Base-by-base conservation (phyloP, 2,113 vertebrate genomes). In the Ranitomeya imitator region DNA sequence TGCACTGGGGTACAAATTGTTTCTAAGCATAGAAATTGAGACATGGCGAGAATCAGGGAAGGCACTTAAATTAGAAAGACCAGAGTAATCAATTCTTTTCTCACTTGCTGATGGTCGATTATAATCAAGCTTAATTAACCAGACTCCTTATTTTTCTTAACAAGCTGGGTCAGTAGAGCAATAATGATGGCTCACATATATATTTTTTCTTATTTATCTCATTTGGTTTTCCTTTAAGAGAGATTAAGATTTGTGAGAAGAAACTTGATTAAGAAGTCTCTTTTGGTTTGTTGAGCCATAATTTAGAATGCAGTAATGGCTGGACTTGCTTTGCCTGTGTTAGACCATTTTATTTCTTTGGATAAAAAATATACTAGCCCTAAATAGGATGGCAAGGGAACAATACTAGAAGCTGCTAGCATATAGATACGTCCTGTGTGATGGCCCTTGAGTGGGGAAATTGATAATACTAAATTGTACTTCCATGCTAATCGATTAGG, bases 101-200 rank as follows among this genome's bases (percentile, higher is more conserved):
- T 79, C 60, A 89, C 81, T 89, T 89, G 82, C 67, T 67, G 69
- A 71, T 85, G 81, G 82, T 89, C 87, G 71, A 89, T 89, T 89
- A 89, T 89, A 89, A 89, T 89, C 81, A 89, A 85, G 82, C 87
- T 85, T 89, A 89, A 89, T 89, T 89, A 88, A 88, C 71, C 60
- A 63, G 55, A 77, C 55, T 76, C 51, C 87, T 85, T 89, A 67
- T 69, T 85, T 89, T 85, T 57, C 61, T 69, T 45, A 78, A 77
- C 81, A 79, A 54, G 23, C 87, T 59, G 74, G 87, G 87, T 85
- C 73, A 85, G 23, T 79, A 67, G 60, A 79, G 59, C 37, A 85
- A 79, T 79, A 78, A 77, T 52, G 52, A 63, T 21, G 61, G 57
- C 71, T 63, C 26, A 55, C 63, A 76, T 77, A 79, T 88, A 88